Percentiles rank a stretch among this genome's conserved stretches.
phyloP scores from a whole-genome alignment of 2,888 invertebrate genomes.

The Tolmerus cingulatus region DNA sequence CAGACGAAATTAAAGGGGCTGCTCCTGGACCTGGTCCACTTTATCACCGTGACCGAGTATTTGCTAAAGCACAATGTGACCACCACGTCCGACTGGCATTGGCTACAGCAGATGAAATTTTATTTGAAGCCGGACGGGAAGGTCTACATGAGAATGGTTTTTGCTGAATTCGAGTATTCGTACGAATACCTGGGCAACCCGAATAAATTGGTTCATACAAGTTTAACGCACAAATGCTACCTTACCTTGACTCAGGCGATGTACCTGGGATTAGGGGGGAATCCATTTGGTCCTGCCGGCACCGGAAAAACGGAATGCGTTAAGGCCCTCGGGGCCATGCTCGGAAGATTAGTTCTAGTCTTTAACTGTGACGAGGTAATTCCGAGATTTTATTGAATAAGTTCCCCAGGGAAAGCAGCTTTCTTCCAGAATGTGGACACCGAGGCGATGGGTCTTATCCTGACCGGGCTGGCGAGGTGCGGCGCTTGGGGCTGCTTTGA shows the following conservation, averaged over 20 bases:
- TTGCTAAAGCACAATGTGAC: conserved; percentile 76
- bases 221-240: conserved; percentile 96
- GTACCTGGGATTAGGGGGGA: conserved; percentile 95
- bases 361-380: conserved; percentile 95
- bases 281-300: conserved; percentile 98
- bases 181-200: conserved; percentile 99
- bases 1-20: conserved; percentile 90
- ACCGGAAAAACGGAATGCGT: conserved; percentile 99
- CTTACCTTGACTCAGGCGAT: conserved; percentile 96
- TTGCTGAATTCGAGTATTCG: conserved; percentile 93
- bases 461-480: conserved; percentile 90
- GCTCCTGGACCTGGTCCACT: conserved; percentile 92
- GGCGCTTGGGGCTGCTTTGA: conserved; percentile 99
- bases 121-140: conserved; percentile 67
- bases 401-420: neutral
- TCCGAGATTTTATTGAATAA: neutral
- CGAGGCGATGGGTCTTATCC: conserved; percentile 91
- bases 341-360: conserved; percentile 93
- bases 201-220: conserved; percentile 93
- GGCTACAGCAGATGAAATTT: conserved; percentile 93
- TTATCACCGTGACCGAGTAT: conserved; percentile 81
- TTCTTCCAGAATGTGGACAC: conserved; percentile 86
- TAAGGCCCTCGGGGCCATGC: conserved; percentile 88
- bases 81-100: conserved; percentile 82
- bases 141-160: conserved; percentile 79